Evolutionary conservation across 2,797 vertebrate genomes (phyloP).

Genomic region (Fundulus diaphanus): DNA sequence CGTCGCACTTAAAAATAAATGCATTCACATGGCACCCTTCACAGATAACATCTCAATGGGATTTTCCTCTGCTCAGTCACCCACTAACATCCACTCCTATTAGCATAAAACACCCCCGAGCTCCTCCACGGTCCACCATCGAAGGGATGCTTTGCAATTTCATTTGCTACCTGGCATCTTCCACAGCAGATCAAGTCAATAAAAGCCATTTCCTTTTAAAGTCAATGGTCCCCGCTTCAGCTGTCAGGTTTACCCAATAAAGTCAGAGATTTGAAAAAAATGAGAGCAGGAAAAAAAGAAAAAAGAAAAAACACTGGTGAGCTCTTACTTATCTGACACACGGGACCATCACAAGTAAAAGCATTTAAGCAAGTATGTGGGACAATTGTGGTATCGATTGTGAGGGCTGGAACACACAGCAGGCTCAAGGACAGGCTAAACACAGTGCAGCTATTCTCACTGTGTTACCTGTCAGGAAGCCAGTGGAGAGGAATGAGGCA

Average conservation of each 20-base stretch:
- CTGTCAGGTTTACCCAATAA: conserved; percentile 63
- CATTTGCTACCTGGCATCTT: conserved; percentile 61
- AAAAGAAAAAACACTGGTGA: conserved; percentile 23
- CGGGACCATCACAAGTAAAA: conserved; percentile 1
- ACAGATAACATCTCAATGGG: conserved; percentile 56
- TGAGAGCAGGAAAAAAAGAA: too few relatives aligned
- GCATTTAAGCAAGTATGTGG: conserved; percentile 27
- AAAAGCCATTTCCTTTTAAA: conserved; percentile 59
- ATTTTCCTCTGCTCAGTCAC: conserved; percentile 56
- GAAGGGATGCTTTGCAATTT: conserved; percentile 41
- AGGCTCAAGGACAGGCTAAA: conserved; percentile 25
- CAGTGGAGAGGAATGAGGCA: conserved; percentile 61
- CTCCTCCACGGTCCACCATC: conserved; percentile 23
- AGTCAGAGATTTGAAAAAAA: conserved; percentile 32
- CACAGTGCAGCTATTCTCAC: conserved; percentile 30
- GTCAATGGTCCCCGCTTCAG: conserved; percentile 37
- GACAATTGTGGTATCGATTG: conserved; percentile 35
- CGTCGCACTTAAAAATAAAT: conserved; percentile 59
- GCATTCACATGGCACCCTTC: conserved; percentile 69
- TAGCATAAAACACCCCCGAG: conserved; percentile 57
- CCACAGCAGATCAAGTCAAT: conserved; percentile 59
- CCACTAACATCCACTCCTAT: conserved; percentile 56
- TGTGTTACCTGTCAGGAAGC: conserved; percentile 57
- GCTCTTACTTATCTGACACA: conserved; percentile 24
- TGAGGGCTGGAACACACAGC: conserved; percentile 6